A percentile compares a stretch with the other conserved stretches of the same genome.
Evolutionary conservation across 2,888 invertebrate species (phyloP).

Genomic region (Lysandra bellargus): DNA sequence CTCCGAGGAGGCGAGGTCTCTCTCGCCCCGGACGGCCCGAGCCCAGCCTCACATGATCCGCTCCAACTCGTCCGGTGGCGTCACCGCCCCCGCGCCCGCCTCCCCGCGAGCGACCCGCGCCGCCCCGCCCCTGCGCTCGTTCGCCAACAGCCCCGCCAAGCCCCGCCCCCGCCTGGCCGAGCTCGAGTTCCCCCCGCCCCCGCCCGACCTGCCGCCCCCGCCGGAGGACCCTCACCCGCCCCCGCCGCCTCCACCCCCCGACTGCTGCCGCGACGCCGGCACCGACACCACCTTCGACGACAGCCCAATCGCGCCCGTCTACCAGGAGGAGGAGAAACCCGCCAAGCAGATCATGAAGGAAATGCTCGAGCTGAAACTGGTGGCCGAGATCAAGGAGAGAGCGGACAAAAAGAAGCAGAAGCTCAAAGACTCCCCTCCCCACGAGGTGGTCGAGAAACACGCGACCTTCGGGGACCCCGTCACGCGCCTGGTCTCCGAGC

Average conservation of each 20-base stretch:
- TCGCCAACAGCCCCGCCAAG: constrained; percentile 85
- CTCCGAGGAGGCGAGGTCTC: constrained; percentile 74
- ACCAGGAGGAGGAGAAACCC: constrained; percentile 65
- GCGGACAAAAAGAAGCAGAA: constrained; percentile 84
- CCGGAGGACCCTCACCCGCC: constrained; percentile 82
- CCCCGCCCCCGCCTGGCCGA: constrained; percentile 89
- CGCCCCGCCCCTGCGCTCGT: constrained; percentile 74
- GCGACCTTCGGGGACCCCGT: constrained; percentile 85
- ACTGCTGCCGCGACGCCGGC: constrained; percentile 82
- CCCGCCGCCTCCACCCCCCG: constrained; percentile 76
- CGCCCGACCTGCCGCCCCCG: constrained; percentile 89
- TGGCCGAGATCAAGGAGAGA: constrained; percentile 91
- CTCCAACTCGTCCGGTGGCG: constrained; percentile 93
- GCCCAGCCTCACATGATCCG: constrained; percentile 92
- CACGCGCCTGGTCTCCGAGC: constrained; percentile 89
- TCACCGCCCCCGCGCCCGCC: constrained; percentile 81
- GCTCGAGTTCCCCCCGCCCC: constrained; percentile 93
- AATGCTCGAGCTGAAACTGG: constrained; percentile 89
- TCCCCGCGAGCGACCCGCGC: constrained; percentile 64
- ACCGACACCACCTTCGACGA: constrained; percentile 85
- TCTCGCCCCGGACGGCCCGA: constrained; percentile 84
- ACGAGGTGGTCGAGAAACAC: constrained; percentile 49
- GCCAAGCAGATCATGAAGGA: constrained; percentile 85
- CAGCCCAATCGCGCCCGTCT: constrained; percentile 74
- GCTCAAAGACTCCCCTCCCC: constrained; percentile 75